A percentile compares a stretch with the other conserved stretches of the same genome.
These are phyloP conservation scores for Semnornis frantzii DNA, from an alignment of 2,113 vertebrate species.

Conservation along the genomic window DNA sequence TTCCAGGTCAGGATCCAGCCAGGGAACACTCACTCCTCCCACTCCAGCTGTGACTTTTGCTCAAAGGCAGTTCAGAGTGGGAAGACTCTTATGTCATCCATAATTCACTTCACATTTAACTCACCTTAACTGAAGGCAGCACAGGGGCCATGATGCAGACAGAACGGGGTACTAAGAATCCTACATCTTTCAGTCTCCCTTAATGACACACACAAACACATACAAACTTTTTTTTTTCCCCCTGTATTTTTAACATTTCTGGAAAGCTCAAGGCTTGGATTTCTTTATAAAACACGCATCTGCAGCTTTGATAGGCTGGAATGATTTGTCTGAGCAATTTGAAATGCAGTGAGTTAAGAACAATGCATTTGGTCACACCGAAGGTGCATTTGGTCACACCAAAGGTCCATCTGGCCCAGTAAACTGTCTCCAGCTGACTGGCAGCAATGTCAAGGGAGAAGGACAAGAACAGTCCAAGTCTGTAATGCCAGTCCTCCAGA, in stretches of 20 bases:
- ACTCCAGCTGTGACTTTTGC: neutral
- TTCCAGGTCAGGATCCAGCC: constrained; percentile 20
- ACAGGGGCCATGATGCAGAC: neutral
- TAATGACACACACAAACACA: neutral
- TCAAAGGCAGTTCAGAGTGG: neutral
- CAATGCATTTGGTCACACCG: neutral
- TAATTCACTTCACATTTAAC: neutral
- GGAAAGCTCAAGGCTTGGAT: neutral
- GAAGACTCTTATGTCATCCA: neutral
- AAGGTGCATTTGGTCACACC: neutral
- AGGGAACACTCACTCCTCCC: neutral
- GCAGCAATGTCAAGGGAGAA: neutral
- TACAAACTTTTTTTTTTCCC: neutral
- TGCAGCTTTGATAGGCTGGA: neutral
- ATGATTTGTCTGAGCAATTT: neutral
- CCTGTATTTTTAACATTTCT: neutral
- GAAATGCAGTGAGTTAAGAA: neutral
- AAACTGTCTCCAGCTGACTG: neutral
- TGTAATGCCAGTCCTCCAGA: neutral
- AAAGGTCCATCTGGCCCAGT: neutral
- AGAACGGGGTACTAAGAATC: neutral
- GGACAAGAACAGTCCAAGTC: neutral
- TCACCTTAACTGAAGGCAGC: neutral
- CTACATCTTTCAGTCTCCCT: neutral
- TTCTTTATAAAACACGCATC: neutral